Conservation (phyloP, 2,888 invertebrate genomes). For the Sycophila texana region DNA sequence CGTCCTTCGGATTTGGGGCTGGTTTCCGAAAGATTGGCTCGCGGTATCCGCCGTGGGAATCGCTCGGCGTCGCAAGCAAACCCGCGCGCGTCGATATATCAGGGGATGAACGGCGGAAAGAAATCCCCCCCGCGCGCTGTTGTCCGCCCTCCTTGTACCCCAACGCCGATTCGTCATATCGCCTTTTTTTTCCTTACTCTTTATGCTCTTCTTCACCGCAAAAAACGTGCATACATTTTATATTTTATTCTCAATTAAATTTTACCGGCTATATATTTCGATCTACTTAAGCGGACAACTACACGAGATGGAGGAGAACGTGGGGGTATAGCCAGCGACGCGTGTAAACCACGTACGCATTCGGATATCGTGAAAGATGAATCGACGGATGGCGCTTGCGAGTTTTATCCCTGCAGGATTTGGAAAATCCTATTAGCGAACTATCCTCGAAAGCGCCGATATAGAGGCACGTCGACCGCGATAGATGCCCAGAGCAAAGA, state of each 20-base stretch:
- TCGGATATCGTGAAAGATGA: conserved; percentile 49
- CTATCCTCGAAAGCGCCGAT: conserved; percentile 64
- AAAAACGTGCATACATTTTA: conserved; percentile 24
- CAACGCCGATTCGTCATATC: conserved; percentile 49
- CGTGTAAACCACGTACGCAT: not conserved
- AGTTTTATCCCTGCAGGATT: conserved; percentile 54
- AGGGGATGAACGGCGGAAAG: conserved; percentile 70
- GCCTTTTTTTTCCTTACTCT: conserved; percentile 9
- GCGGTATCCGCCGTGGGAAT: conserved; percentile 74
- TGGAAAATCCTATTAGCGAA: conserved; percentile 73
- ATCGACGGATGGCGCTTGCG: conserved; percentile 60
- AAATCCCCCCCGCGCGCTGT: conserved; percentile 43
- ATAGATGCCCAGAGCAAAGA: conserved; percentile 54
- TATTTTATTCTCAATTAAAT: too few relatives aligned
- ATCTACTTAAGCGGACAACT: too few relatives aligned
- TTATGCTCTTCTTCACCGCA: not conserved
- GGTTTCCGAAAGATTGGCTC: conserved; percentile 76
- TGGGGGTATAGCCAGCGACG: not conserved
- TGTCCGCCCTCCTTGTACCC: conserved; percentile 18
- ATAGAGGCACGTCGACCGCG: conserved; percentile 61
- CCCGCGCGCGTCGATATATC: conserved; percentile 69
- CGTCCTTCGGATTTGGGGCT: conserved; percentile 74
- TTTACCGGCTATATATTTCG: too few relatives aligned
- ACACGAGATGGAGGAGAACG: not conserved
- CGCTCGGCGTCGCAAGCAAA: conserved; percentile 64